These are phyloP conservation scores for Propithecus deckenii DNA, from an alignment of 2,797 vertebrate species.

Conservation along the genomic window DNA sequence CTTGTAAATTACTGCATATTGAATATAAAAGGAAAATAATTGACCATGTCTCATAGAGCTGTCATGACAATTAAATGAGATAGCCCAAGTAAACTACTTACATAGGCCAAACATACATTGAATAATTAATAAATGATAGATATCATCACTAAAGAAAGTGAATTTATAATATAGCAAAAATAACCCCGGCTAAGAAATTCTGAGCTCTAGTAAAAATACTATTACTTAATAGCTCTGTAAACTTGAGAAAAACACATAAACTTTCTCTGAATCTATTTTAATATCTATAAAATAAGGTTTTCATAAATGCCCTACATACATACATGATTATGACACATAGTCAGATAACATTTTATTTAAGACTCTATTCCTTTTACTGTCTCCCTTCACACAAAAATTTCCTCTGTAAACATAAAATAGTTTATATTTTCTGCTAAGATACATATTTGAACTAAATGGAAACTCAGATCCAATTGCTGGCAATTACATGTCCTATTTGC, in stretches of 20 bases:
- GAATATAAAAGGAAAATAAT: not conserved
- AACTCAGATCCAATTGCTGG: not conserved
- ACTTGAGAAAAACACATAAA: not conserved
- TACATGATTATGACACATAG: not conserved
- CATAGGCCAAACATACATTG: not conserved
- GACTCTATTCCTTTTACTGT: not conserved
- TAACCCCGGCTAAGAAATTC: not conserved
- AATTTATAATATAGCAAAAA: not conserved
- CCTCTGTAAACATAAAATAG: not conserved
- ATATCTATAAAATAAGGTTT: conserved; percentile 33
- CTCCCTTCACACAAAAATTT: not conserved
- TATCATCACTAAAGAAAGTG: not conserved
- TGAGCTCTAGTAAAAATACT: not conserved
- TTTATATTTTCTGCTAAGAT: not conserved
- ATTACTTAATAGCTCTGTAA: not conserved
- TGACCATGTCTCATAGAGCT: not conserved
- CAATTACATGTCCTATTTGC: not conserved
- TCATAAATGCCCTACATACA: not conserved
- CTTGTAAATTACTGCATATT: not conserved
- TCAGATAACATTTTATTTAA: conserved; percentile 8
- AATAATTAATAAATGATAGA: not conserved
- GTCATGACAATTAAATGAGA: conserved; percentile 39
- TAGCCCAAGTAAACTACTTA: not conserved
- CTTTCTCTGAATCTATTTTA: not conserved
- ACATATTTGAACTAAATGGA: conserved; percentile 7